A percentile compares a stretch with the other conserved stretches of the same genome.
Conservation (phyloP, 2,797 vertebrate genomes). For the Xerus rutilus region DNA sequence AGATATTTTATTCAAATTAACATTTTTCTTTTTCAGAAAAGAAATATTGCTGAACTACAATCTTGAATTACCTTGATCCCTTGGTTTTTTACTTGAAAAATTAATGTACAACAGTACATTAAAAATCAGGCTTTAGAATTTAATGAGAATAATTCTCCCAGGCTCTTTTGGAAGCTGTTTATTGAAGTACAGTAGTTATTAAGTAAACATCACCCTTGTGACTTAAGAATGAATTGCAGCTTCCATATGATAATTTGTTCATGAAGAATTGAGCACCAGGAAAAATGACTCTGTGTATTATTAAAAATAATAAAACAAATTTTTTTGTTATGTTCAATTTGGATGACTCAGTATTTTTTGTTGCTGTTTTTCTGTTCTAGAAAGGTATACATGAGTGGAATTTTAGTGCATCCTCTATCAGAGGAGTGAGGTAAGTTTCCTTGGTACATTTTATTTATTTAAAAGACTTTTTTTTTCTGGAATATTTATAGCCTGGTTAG, state of each 20-base stretch:
- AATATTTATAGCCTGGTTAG: background rate
- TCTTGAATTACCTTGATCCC: slow-evolving; percentile 54
- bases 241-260: slow-evolving; percentile 46
- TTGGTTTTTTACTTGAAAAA: slow-evolving; percentile 56
- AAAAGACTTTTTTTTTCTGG: slow-evolving; percentile 22
- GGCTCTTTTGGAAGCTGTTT: slow-evolving; percentile 47
- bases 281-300: slow-evolving; percentile 47
- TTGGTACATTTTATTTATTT: slow-evolving; percentile 23
- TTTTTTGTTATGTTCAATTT: slow-evolving; percentile 22
- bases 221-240: background rate
- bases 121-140: slow-evolving; percentile 47
- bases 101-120: background rate
- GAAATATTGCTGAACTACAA: slow-evolving; percentile 30
- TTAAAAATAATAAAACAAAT: slow-evolving; percentile 48
- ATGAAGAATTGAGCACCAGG: slow-evolving; percentile 30
- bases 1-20: slow-evolving; percentile 57
- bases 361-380: slow-evolving; percentile 85
- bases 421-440: slow-evolving; percentile 92
- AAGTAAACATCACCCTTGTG: slow-evolving; percentile 28
- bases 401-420: slow-evolving; percentile 94
- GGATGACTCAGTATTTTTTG: background rate
- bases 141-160: background rate
- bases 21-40: slow-evolving; percentile 54
- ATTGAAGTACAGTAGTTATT: slow-evolving; percentile 28
- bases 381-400: slow-evolving; percentile 99